These are phyloP conservation scores for Psilanteris sp. DNA, from an alignment of 1,140 invertebrate genomes.

Conservation along the genomic window DNA sequence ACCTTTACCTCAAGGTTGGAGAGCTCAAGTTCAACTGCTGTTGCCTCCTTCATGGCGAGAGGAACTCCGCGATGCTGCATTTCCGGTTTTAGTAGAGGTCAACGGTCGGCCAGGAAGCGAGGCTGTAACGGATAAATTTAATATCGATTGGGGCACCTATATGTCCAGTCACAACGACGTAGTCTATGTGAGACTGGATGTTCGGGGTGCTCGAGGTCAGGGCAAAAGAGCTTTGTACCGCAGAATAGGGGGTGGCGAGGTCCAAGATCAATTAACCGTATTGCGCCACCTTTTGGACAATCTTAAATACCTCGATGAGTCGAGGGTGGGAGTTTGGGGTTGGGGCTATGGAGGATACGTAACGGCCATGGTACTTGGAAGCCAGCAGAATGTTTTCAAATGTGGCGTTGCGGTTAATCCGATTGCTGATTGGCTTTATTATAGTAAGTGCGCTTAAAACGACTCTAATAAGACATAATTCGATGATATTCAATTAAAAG, in stretches of 20 bases:
- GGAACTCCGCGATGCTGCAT: slow-evolving; percentile 90
- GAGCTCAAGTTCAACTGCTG: slow-evolving; percentile 88
- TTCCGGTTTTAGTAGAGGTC: slow-evolving; percentile 91
- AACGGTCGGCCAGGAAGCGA: slow-evolving; percentile 94
- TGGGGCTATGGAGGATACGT: slow-evolving; percentile 98
- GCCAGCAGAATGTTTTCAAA: slow-evolving; percentile 91
- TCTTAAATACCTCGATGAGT: slow-evolving; percentile 91
- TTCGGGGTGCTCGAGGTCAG: slow-evolving; percentile 90
- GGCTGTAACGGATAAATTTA: slow-evolving; percentile 91
- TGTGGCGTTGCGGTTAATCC: slow-evolving; percentile 96
- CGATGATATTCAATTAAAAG: too few relatives aligned
- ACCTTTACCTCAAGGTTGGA: slow-evolving; percentile 87
- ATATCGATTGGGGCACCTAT: slow-evolving; percentile 94
- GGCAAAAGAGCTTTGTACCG: slow-evolving; percentile 89
- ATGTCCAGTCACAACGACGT: slow-evolving; percentile 95
- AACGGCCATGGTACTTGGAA: slow-evolving; percentile 91
- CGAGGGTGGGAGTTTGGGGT: slow-evolving; percentile 95
- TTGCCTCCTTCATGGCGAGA: slow-evolving; percentile 90
- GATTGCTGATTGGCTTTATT: slow-evolving; percentile 96
- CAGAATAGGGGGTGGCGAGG: slow-evolving; percentile 90
- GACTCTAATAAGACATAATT: too few relatives aligned
- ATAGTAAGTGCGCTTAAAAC: too few relatives aligned
- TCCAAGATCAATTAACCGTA: slow-evolving; percentile 93
- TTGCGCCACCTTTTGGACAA: slow-evolving; percentile 90
- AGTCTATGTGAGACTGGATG: slow-evolving; percentile 93